phyloP scores from a whole-genome alignment of 2,888 invertebrate species.

The Liopterus haemorrhoidalis region DNA sequence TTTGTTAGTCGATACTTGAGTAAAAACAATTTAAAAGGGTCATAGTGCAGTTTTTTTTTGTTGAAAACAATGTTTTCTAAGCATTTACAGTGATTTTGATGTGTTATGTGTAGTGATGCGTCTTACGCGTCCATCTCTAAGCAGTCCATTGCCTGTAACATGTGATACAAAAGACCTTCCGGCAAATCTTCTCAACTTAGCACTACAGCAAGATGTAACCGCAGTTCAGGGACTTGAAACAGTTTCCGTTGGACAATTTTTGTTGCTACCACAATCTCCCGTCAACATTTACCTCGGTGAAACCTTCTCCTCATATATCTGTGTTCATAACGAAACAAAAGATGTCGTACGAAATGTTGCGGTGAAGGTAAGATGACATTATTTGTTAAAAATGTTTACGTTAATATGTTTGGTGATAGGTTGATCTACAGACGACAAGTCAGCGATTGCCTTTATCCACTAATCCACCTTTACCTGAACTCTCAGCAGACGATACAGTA shows the following conservation, averaged over 20 bases:
- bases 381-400: conserved; percentile 10
- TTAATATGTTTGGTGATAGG: conserved; percentile 48
- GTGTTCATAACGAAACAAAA: conserved; percentile 91
- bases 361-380: conserved; percentile 59
- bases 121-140: conserved; percentile 83
- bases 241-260: conserved; percentile 79
- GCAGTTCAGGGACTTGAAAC: conserved; percentile 75
- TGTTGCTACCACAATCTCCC: conserved; percentile 92
- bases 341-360: conserved; percentile 76
- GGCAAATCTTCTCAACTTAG: conserved; percentile 71
- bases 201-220: conserved; percentile 77
- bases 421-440: conserved; percentile 88
- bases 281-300: conserved; percentile 97
- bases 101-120: conserved; percentile 69
- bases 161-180: conserved; percentile 82
- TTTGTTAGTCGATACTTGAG: no score
- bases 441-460: conserved; percentile 79
- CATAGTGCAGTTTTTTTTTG: not conserved
- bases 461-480: conserved; percentile 53
- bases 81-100: conserved; percentile 12
- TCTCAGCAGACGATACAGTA: conserved; percentile 75
- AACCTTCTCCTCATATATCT: conserved; percentile 96
- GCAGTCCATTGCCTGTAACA: conserved; percentile 73
- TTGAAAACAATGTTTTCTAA: conserved; percentile 2
- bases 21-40: not conserved